Percentiles rank a stretch among this genome's conserved stretches.
Evolutionary conservation across 2,113 vertebrate genomes (phyloP).

Genomic region (Syngnathus typhle): DNA sequence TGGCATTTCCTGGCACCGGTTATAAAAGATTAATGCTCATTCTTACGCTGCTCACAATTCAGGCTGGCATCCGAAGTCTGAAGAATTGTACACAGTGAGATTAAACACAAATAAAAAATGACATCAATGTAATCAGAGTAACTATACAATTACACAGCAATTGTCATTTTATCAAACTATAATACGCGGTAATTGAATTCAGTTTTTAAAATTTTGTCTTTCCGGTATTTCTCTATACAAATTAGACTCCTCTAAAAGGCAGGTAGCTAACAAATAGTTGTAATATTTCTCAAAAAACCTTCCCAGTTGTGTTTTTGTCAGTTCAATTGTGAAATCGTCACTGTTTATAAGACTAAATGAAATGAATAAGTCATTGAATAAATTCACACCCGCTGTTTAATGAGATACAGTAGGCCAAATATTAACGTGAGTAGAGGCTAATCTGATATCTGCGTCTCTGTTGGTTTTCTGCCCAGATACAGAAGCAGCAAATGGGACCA

Average conservation of each 20-base stretch:
- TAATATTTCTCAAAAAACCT: not conserved
- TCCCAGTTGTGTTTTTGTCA: slow-evolving; percentile 1
- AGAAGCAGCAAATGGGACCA: slow-evolving; percentile 23
- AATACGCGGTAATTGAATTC: not conserved
- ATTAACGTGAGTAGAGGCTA: slow-evolving; percentile 30
- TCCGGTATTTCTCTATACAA: not conserved
- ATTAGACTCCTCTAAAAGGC: not conserved
- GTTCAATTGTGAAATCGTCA: not conserved
- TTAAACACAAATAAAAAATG: not conserved
- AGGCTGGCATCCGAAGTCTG: slow-evolving; percentile 5
- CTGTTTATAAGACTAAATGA: slow-evolving; percentile 30
- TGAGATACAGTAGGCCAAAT: slow-evolving; percentile 30
- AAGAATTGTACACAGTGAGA: not conserved
- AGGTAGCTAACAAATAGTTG: not conserved
- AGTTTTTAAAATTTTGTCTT: not conserved
- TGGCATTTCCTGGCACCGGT: slow-evolving; percentile 45
- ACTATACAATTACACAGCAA: not conserved
- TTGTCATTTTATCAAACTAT: not conserved
- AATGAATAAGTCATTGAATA: slow-evolving; percentile 40
- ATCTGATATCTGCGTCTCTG: slow-evolving; percentile 27
- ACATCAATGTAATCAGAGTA: too few species aligned
- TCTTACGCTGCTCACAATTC: slow-evolving; percentile 27
- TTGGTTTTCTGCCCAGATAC: slow-evolving; percentile 53
- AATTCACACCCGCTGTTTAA: slow-evolving; percentile 33
- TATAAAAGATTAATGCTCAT: slow-evolving; percentile 46